phyloP scores from a whole-genome alignment of 2,113 vertebrate genomes.

The Cepphus grylle region DNA sequence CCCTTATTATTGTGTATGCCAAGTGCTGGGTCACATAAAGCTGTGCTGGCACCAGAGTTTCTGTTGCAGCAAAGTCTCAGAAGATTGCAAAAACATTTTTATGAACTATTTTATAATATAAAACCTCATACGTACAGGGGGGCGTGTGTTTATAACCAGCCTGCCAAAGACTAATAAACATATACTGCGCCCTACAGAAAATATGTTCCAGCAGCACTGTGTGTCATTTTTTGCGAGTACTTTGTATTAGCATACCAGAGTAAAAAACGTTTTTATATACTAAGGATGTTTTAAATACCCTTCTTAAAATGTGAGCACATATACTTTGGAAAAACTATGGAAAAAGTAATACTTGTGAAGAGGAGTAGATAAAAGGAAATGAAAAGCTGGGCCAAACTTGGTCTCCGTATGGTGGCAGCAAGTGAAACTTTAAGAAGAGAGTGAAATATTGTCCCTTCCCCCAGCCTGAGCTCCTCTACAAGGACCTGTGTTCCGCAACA shows the following conservation, averaged over 20 bases:
- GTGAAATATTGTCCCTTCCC: not conserved
- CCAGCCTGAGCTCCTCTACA: not conserved
- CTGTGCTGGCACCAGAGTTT: not conserved
- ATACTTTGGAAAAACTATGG: not conserved
- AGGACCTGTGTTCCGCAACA: accelerated
- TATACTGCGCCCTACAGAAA: not conserved
- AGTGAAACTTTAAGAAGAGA: not conserved
- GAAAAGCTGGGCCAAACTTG: not conserved
- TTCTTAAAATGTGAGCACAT: not conserved
- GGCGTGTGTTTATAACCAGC: not conserved
- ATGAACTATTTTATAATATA: not conserved
- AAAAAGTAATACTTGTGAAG: not conserved
- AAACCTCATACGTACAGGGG: not conserved
- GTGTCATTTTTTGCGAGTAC: not conserved
- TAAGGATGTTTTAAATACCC: not conserved
- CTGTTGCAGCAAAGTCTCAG: not conserved
- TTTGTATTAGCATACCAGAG: not conserved
- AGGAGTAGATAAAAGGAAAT: not conserved
- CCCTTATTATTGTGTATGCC: not conserved
- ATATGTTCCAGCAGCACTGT: not conserved
- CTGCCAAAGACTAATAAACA: not conserved
- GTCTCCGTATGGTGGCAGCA: not conserved
- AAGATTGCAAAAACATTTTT: not conserved
- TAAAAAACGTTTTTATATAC: not conserved
- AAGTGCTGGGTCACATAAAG: not conserved